phyloP scores from a whole-genome alignment of 2,888 invertebrate species.

The Ormyrus thymus region DNA sequence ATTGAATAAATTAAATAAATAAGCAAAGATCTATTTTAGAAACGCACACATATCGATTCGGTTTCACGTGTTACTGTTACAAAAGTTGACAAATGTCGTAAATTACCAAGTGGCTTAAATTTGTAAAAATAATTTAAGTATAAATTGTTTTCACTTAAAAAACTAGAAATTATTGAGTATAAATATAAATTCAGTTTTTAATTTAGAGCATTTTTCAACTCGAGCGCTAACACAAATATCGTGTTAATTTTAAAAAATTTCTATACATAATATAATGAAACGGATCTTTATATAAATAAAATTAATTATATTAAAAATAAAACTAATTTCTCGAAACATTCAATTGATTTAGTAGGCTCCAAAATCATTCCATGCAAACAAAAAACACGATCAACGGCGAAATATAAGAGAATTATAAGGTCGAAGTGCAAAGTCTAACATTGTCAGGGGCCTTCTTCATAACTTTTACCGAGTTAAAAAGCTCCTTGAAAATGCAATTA shows the following conservation, averaged over 20 bases:
- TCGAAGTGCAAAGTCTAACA: constrained; percentile 51
- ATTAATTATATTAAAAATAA: constrained; percentile 47
- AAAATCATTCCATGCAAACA: constrained; percentile 53
- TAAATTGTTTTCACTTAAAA: constrained; percentile 32
- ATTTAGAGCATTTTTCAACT: constrained; percentile 41
- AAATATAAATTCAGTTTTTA: constrained; percentile 30
- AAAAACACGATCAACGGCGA: constrained; percentile 32
- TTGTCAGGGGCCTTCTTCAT: constrained; percentile 24
- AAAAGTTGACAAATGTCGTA: constrained; percentile 37
- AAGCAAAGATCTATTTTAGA: constrained; percentile 57
- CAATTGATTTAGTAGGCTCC: constrained; percentile 48
- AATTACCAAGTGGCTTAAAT: constrained; percentile 48
- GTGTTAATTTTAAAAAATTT: constrained; percentile 36
- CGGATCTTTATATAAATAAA: constrained; percentile 54
- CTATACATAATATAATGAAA: constrained; percentile 49
- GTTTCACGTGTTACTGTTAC: constrained; percentile 57
- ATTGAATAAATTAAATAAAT: constrained; percentile 36
- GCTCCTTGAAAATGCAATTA: constrained; percentile 52
- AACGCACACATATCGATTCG: constrained; percentile 61
- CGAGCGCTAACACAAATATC: constrained; percentile 41
- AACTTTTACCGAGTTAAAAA: constrained; percentile 34
- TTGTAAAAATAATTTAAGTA: constrained; percentile 38
- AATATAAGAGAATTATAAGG: constrained; percentile 31
- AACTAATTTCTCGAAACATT: constrained; percentile 43
- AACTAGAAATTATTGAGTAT: constrained; percentile 28